Conservation (phyloP, 1,140 invertebrate genomes). For the Drosophila pseudoananassae region DNA sequence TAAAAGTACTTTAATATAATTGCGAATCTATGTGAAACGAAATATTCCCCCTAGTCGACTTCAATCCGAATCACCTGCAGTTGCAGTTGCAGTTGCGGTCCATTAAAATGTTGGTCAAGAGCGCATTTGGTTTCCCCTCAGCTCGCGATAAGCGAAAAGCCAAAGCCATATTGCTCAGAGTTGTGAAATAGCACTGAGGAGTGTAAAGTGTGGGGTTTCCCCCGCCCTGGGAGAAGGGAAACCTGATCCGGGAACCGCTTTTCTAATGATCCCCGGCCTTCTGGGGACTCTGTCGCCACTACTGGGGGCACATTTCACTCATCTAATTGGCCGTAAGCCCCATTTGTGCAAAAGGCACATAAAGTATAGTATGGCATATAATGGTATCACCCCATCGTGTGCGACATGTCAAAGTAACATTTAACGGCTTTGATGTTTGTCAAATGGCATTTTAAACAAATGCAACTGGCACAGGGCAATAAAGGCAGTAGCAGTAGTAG, state of each 20-base stretch:
- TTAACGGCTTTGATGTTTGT: slow-evolving; percentile 57
- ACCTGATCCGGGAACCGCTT: slow-evolving; percentile 15
- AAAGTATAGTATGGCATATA: not conserved
- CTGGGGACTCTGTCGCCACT: not conserved
- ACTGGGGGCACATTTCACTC: slow-evolving; percentile 28
- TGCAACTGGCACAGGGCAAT: slow-evolving; percentile 55
- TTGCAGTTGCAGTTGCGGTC: not conserved
- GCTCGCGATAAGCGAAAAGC: slow-evolving; percentile 41
- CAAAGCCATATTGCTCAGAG: slow-evolving; percentile 41
- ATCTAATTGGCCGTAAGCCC: slow-evolving; percentile 44
- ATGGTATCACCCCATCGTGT: slow-evolving; percentile 6
- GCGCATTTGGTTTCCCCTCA: slow-evolving; percentile 12
- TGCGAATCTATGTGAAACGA: slow-evolving; percentile 55
- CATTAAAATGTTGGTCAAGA: slow-evolving; percentile 68
- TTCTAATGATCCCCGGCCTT: slow-evolving; percentile 2
- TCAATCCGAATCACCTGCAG: slow-evolving; percentile 13
- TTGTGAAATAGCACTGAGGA: slow-evolving; percentile 52
- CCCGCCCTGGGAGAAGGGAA: not conserved
- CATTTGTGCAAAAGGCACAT: not conserved
- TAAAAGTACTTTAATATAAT: slow-evolving; percentile 59
- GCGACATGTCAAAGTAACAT: slow-evolving; percentile 52
- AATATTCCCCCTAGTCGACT: slow-evolving; percentile 31
- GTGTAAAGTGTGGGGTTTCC: not conserved
- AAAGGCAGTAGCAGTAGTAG: slow-evolving; percentile 11
- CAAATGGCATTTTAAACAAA: slow-evolving; percentile 56